Evolutionary conservation across 2,113 vertebrate species (phyloP).

Genomic region (Tenrec ecaudatus): DNA sequence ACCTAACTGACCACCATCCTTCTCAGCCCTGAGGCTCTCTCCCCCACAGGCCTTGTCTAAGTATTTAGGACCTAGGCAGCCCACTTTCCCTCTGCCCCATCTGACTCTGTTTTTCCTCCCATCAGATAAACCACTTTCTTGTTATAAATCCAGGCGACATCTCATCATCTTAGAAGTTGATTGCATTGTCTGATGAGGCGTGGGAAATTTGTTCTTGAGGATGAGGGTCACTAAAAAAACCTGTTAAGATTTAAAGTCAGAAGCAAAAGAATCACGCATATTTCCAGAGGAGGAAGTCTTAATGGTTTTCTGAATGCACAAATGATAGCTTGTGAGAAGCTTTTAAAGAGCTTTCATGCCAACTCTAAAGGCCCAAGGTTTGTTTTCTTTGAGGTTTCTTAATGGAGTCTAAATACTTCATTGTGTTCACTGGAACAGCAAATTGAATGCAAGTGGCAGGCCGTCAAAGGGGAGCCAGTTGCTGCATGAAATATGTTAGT

Average conservation of each 20-base stretch:
- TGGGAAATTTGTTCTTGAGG: constrained; percentile 48
- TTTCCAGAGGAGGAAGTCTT: constrained; percentile 62
- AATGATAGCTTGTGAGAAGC: constrained; percentile 70
- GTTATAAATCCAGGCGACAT: constrained; percentile 13
- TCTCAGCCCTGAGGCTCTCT: neutral
- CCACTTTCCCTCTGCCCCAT: neutral
- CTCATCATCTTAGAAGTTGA: constrained; percentile 36
- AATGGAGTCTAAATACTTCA: constrained; percentile 72
- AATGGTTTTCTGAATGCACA: constrained; percentile 72
- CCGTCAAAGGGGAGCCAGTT: constrained; percentile 40
- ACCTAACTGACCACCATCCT: neutral
- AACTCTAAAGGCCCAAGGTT: constrained; percentile 43
- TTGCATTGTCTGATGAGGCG: neutral
- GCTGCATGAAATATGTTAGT: constrained; percentile 1
- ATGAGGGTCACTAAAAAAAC: constrained; percentile 60
- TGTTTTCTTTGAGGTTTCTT: constrained; percentile 73
- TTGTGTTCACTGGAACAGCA: constrained; percentile 65
- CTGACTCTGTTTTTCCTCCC: constrained; percentile 22
- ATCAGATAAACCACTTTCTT: neutral
- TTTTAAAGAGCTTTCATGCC: constrained; percentile 74
- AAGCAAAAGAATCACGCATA: constrained; percentile 9
- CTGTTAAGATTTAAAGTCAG: constrained; percentile 60
- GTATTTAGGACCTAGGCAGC: neutral
- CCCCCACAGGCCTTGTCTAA: neutral
- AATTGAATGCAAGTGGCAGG: constrained; percentile 62